phyloP scores from a whole-genome alignment of 2,888 invertebrate species.

The Chalcosyrphus nemorum region DNA sequence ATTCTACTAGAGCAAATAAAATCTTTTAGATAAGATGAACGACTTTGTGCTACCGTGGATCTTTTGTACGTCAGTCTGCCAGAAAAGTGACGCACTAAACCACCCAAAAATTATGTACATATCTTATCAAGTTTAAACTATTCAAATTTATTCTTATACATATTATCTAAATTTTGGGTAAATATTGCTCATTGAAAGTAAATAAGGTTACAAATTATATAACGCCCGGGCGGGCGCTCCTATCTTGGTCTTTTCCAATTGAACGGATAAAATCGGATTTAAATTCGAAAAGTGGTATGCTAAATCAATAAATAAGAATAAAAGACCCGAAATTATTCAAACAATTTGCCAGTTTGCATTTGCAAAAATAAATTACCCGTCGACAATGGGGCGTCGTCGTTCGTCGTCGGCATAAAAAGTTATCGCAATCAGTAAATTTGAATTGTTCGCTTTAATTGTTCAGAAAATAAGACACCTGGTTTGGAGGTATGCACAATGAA shows the following conservation, averaged over 20 bases:
- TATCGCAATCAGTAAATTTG: slow-evolving; percentile 51
- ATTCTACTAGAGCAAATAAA: slow-evolving; percentile 10
- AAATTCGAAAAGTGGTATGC: background rate
- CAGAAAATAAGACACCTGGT: slow-evolving; percentile 35
- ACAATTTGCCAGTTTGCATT: slow-evolving; percentile 8
- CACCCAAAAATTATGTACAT: background rate
- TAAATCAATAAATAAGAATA: background rate
- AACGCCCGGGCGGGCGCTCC: background rate
- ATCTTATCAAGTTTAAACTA: slow-evolving; percentile 19
- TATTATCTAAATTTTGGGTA: background rate
- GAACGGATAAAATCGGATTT: background rate
- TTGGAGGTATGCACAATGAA: background rate
- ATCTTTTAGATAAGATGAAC: slow-evolving; percentile 18
- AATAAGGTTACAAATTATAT: background rate
- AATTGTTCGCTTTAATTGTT: slow-evolving; percentile 44
- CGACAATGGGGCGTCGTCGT: too few species aligned
- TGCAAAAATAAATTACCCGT: slow-evolving; percentile 4
- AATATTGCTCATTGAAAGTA: slow-evolving; percentile 22
- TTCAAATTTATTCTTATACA: background rate
- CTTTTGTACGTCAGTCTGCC: background rate
- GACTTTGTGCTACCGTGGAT: background rate
- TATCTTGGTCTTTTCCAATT: background rate
- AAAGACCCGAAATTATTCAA: background rate
- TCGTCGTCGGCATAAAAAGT: slow-evolving; percentile 12
- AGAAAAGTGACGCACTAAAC: background rate